Evolutionary conservation across 92 coral and sea anemone species (phyloP).

Genomic region (Zoanthus sociatus): DNA sequence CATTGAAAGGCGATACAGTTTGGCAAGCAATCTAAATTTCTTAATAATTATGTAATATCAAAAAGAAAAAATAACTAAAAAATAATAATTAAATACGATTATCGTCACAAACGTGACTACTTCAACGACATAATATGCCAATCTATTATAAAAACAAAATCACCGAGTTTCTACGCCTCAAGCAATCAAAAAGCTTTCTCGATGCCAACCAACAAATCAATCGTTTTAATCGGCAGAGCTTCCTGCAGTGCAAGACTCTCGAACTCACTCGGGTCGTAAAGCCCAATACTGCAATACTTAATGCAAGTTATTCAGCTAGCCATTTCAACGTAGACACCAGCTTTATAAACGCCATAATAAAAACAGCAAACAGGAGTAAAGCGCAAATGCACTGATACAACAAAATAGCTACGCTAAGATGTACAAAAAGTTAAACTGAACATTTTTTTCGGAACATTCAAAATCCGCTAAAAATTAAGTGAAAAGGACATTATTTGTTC

Average conservation of each 20-base stretch:
- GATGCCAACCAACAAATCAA: not conserved
- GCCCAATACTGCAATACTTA: constrained; percentile 25
- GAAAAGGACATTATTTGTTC: not conserved
- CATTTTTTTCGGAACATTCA: no score
- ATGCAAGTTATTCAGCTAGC: constrained; percentile 10
- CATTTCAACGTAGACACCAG: not conserved
- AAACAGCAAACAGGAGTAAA: not conserved
- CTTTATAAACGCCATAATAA: constrained; percentile 2
- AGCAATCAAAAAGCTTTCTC: not conserved
- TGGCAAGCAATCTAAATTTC: not conserved
- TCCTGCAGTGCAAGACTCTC: not conserved
- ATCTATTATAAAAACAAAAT: constrained; percentile 38
- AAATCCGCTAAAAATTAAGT: no score
- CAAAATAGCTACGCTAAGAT: not conserved
- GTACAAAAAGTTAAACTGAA: no score
- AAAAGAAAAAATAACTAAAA: constrained; percentile 3
- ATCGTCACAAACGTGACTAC: constrained; percentile 62
- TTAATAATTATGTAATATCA: not conserved
- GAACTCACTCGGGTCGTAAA: constrained; percentile 21
- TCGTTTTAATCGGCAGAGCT: not conserved
- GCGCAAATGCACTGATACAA: constrained; percentile 15
- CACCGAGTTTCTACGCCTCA: not conserved
- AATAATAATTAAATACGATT: constrained; percentile 22
- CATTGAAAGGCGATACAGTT: not conserved
- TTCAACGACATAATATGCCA: constrained; percentile 68